Evolutionary conservation across 64 coral and sea anemone genomes (phyloP).

Genomic region (Hydrozoanthus tunicans): DNA sequence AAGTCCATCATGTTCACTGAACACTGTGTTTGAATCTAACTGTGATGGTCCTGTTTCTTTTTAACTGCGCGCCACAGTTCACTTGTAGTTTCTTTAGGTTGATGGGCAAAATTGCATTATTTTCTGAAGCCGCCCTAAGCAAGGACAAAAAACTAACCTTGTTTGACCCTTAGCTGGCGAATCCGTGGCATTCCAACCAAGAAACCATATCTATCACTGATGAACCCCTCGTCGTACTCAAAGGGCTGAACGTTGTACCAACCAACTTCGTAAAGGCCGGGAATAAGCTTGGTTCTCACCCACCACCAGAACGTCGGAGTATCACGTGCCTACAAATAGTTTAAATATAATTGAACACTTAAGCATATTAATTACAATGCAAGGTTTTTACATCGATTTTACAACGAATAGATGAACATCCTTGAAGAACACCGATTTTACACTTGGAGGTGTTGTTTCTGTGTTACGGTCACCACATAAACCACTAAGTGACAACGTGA

Average conservation of each 20-base stretch:
- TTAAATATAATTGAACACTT: neutral
- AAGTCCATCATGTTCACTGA: no score
- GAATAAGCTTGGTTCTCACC: constrained; percentile 56
- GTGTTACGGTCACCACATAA: no score
- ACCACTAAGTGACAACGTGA: no score
- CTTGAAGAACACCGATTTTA: no score
- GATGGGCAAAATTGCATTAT: neutral
- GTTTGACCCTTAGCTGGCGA: constrained; percentile 73
- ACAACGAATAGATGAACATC: no score
- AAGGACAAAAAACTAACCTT: constrained; percentile 38
- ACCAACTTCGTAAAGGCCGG: constrained; percentile 67
- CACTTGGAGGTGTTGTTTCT: no score
- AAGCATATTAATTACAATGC: neutral
- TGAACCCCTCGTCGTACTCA: constrained; percentile 71
- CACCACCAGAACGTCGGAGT: constrained; percentile 62
- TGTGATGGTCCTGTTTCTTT: no score
- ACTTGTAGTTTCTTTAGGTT: no score
- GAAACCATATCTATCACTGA: constrained; percentile 66
- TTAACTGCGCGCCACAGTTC: no score
- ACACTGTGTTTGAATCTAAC: no score
- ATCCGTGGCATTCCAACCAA: constrained; percentile 88
- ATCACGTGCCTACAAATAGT: neutral
- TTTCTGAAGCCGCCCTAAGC: neutral
- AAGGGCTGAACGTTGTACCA: constrained; percentile 81
- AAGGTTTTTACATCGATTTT: no score